Conservation (phyloP, 2,888 invertebrate species). For the Phragmatobia fuliginosa region DNA sequence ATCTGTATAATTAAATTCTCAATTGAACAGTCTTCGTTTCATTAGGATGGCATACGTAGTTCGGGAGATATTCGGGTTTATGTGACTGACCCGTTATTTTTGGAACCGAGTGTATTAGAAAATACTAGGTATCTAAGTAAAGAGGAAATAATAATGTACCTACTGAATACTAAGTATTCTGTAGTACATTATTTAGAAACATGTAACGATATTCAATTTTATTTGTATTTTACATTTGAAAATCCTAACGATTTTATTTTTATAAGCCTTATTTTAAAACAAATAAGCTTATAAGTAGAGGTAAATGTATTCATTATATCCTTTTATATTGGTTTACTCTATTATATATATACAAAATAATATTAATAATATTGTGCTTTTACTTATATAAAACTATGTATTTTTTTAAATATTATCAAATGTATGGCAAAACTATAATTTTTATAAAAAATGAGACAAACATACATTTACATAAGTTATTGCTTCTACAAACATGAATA, state of each 20-base stretch:
- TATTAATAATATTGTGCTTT: no score
- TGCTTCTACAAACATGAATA: not conserved
- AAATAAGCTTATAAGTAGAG: no score
- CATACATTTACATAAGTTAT: not conserved
- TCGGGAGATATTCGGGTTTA: no score
- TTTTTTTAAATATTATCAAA: not conserved
- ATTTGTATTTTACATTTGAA: not conserved
- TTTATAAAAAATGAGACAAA: not conserved
- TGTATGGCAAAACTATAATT: not conserved
- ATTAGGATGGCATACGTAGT: no score
- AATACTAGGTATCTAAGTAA: not conserved
- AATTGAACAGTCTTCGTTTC: no score
- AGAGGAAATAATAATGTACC: not conserved
- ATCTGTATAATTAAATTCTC: no score
- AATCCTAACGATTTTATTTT: not conserved
- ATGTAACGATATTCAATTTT: not conserved
- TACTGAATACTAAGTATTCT: not conserved
- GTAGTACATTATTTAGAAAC: not conserved
- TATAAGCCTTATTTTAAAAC: not conserved
- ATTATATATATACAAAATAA: no score
- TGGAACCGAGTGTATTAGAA: not conserved
- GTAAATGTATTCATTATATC: no score
- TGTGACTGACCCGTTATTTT: no score
- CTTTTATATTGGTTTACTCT: no score
- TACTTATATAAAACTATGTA: no score